Base-by-base conservation (phyloP, 2,888 invertebrate genomes). In the Chromoteleia sp. region DNA sequence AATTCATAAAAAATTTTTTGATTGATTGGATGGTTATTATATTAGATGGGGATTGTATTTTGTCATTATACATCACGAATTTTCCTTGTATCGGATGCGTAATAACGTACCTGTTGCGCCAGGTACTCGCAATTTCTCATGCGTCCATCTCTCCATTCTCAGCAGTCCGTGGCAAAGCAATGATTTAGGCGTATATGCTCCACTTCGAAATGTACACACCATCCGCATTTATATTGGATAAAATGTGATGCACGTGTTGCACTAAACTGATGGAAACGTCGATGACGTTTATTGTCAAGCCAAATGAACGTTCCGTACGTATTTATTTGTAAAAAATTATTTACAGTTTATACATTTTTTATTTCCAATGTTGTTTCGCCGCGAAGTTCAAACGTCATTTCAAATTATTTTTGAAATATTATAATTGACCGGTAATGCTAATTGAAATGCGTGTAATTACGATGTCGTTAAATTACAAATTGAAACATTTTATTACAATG, bases 51-150 rank as follows among this genome's bases (percentile, higher is more conserved):
- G 61, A 56, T 54, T 25, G 25, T 19, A 48, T 48, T 58, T 36
- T 58, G 58, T 54, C 25, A 68, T 45, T 33, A 68, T 36, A 25
- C 8, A 52, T 77, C 63, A 61, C 58, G 30, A 39, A 71, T 58
- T 36, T 61, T 43, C 52, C 54, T 54, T 54, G 54, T 39, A 70
- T 54, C 29, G 61, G 30, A 39, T 43, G 30, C 36, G 48, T 58
- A 63, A 74, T 70, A 41, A 68, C 50, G 36, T 65, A 81, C 83
- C 81, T 78, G 78, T 83, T 83, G 81, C 81, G 59, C 45, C 67
- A 68, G 81, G 70, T 58, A 50, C 82, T 43, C 17, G 33, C 65
- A 58, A 76, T 79, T n/a, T 61, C 71, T 75, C 76, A 65, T 52
- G 65, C 67, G 68, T 75, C 59, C 75, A 59, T 79, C 56, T 76